Evolutionary conservation across 2,797 vertebrate species (phyloP).

Genomic region (Pachyuromys duprasi): DNA sequence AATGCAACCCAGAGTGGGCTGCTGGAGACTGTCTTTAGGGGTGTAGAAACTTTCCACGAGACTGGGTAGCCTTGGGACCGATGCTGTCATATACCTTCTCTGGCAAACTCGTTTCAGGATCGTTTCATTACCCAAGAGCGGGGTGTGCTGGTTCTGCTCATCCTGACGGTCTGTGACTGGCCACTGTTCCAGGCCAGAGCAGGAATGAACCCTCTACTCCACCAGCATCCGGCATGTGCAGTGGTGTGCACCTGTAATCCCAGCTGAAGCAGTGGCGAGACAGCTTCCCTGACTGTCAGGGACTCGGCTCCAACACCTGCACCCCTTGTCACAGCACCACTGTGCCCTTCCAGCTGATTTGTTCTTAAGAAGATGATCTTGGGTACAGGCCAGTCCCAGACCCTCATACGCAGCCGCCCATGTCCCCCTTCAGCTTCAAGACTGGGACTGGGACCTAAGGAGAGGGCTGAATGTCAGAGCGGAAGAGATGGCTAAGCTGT

Average conservation of each 20-base stretch:
- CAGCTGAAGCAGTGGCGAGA: neutral
- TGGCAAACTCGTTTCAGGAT: neutral
- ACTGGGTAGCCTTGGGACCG: neutral
- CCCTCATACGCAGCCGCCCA: neutral
- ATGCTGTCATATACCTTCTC: neutral
- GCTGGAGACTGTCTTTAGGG: neutral
- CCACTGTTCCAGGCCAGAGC: neutral
- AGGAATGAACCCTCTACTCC: neutral
- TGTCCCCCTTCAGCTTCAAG: neutral
- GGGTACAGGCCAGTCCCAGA: neutral
- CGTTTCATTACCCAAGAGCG: neutral
- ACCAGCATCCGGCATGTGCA: neutral
- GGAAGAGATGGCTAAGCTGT: neutral
- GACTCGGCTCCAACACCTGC: neutral
- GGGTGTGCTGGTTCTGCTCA: neutral
- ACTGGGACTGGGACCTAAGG: no score
- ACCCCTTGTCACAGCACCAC: neutral
- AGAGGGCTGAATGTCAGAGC: no score
- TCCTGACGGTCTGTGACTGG: neutral
- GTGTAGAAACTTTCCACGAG: neutral
- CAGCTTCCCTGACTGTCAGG: neutral
- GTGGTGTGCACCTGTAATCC: neutral
- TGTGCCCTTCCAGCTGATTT: neutral
- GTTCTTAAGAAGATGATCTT: neutral
- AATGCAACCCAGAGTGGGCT: constrained; percentile 46